These are phyloP conservation scores for Pachycephus smyrnensis DNA, from an alignment of 2,888 invertebrate genomes.

Conservation along the genomic window DNA sequence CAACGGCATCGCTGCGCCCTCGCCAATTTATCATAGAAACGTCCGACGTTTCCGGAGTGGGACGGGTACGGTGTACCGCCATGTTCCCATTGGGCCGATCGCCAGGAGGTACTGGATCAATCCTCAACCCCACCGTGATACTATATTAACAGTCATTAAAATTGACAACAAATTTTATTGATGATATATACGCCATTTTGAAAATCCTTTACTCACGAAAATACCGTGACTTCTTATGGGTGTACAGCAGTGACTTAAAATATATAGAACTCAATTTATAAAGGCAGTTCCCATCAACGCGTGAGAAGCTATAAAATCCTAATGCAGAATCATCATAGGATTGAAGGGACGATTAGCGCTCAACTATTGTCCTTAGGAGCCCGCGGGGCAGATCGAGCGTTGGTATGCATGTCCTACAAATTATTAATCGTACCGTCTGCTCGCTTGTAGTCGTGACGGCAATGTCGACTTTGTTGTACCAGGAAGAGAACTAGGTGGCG, in stretches of 20 bases:
- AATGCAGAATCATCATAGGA: background rate
- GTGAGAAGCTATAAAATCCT: background rate
- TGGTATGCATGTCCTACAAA: background rate
- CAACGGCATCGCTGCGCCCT: conserved; percentile 39
- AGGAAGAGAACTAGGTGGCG: background rate
- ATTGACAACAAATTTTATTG: background rate
- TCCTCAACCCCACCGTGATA: background rate
- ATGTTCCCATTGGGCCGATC: background rate
- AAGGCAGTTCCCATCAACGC: background rate
- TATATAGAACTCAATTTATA: background rate
- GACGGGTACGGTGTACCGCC: background rate
- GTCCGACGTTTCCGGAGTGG: conserved; percentile 29
- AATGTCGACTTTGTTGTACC: too few species aligned
- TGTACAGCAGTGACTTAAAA: background rate
- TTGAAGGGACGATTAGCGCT: background rate
- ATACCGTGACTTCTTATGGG: too few species aligned
- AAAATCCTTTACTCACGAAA: too few species aligned
- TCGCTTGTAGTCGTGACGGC: too few species aligned
- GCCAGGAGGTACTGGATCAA: background rate
- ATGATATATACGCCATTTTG: background rate
- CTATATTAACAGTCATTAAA: background rate
- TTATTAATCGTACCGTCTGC: background rate
- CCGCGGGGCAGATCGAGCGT: background rate
- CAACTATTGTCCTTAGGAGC: background rate
- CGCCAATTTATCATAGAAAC: conserved; percentile 46